Evolutionary conservation across 1,140 invertebrate genomes (phyloP).

Genomic region (Arctopsyche grandis): DNA sequence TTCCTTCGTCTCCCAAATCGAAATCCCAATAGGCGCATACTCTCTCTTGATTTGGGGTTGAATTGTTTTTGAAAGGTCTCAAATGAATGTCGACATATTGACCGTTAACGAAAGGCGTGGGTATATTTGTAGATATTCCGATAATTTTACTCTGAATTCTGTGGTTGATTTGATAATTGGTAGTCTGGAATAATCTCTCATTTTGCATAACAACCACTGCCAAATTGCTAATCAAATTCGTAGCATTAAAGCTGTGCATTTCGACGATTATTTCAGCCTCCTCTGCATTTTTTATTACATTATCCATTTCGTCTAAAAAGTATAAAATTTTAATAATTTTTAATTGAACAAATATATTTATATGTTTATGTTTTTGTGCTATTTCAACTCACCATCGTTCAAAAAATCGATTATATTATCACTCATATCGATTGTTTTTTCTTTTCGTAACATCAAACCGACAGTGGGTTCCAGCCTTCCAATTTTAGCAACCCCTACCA

Average conservation of each 20-base stretch:
- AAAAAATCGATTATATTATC: background rate
- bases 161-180: background rate
- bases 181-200: background rate
- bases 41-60: background rate
- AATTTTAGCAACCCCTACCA: background rate
- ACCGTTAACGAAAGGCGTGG: conserved; percentile 53
- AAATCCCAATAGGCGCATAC: conserved; percentile 61
- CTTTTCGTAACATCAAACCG: background rate
- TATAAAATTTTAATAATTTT: background rate
- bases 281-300: background rate
- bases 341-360: background rate
- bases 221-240: background rate
- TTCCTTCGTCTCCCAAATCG: conserved; percentile 42
- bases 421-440: background rate
- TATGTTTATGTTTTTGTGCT: background rate
- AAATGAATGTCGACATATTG: conserved; percentile 61
- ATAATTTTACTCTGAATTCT: conserved; percentile 10
- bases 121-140: background rate
- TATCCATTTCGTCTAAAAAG: background rate
- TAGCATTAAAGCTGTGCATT: background rate
- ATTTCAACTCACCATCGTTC: background rate
- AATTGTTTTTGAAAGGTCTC: conserved; percentile 54
- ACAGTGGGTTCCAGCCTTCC: background rate
- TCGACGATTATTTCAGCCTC: background rate
- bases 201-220: background rate